Base-by-base conservation (phyloP, 1,140 invertebrate genomes). In the Melitaea cinxia region DNA sequence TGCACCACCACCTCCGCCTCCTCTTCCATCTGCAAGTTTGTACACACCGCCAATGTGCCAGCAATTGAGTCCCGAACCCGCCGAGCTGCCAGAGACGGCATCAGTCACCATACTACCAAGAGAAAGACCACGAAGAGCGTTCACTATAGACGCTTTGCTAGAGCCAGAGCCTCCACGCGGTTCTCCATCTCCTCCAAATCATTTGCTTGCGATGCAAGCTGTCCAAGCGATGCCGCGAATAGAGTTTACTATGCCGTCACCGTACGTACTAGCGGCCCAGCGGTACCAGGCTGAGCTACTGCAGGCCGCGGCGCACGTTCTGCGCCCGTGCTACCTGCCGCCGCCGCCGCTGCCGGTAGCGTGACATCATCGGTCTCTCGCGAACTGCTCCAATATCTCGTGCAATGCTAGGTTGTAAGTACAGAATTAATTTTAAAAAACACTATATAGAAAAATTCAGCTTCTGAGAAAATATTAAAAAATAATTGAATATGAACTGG, bases 71-170 rank as follows among this genome's bases (percentile, higher is more conserved):
- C 89, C 91, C 10, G 86, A 92, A 37, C 90, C 92, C 21, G 72
- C 77, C 9, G 85, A 88, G 42, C 73, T 91, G 37, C 78, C 85
- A 28, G 83, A 85, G 50, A 62, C 75, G 1, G 63, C 77, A 5
- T 56, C 76, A 7, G 59, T 84, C 1, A 85, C 80, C 6, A 72
- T 82, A 56, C 59, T 87, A 39, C 77, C 77, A 0, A 67, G 77
- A 3, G 77, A 85, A 80, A 85, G 92, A 42, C 93, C 93, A 12
- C 94, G 95, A 72, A 92, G 94, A 68, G 92, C 94, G 7, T 96
- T 95, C 76, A 97, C 95, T 21, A 97, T 97, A 68, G 96, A 97
- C 72, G 96, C 95, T 73, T 47, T 90, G 47, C 49, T 90, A 50
- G 77, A 85, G 65, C 85, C 84, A 14, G 84, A 88, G 53, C 80